phyloP scores from a whole-genome alignment of 2,797 vertebrate genomes.

The Tangara arthus region DNA sequence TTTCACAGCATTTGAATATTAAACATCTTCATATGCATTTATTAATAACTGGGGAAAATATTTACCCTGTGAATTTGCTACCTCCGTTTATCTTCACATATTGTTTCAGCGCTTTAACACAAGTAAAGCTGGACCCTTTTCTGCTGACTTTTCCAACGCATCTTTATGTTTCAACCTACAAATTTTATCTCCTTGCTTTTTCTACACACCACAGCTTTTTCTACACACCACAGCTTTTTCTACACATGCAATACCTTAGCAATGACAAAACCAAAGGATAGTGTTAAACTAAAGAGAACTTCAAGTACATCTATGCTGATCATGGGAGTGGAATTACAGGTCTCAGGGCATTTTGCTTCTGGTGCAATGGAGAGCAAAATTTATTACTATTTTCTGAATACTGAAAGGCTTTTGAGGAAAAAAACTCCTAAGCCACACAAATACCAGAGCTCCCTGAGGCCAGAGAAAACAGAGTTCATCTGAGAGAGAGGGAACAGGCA shows the following conservation, averaged over 20 bases:
- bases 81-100: background rate
- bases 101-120: background rate
- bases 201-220: background rate
- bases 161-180: background rate
- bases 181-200: background rate
- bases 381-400: background rate
- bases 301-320: background rate
- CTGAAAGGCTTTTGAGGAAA: background rate
- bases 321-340: background rate
- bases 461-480: background rate
- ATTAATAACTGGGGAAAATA: background rate
- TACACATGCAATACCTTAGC: background rate
- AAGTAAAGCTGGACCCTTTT: background rate
- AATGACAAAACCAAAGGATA: background rate
- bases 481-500: rapidly evolving
- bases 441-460: background rate
- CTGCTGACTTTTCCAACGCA: background rate
- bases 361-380: background rate
- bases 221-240: background rate
- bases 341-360: background rate
- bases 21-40: background rate
- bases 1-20: background rate
- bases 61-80: background rate
- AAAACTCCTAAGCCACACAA: rapidly evolving
- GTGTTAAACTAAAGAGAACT: background rate